Conservation (phyloP, 2,888 invertebrate species). For the Leptinotarsa peninsularis region DNA sequence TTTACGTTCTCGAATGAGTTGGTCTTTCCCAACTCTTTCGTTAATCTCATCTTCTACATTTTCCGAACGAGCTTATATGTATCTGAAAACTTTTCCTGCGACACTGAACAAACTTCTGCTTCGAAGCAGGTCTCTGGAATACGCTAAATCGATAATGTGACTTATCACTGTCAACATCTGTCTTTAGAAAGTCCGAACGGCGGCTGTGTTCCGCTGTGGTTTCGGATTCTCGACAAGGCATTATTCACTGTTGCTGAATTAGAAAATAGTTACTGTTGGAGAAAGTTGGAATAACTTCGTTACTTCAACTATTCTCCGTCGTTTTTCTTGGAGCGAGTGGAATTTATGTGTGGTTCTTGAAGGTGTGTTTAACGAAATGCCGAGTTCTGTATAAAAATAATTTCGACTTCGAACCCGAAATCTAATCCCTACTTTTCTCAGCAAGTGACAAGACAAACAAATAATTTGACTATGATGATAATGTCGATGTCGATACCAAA, state of each 20-base stretch:
- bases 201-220: slow-evolving; percentile 39
- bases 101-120: background rate
- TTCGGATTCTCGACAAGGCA: slow-evolving; percentile 45
- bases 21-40: too few relatives aligned
- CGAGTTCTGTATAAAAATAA: background rate
- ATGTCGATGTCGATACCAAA: too few relatives aligned
- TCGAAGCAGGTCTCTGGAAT: background rate
- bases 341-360: slow-evolving; percentile 25
- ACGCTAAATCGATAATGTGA: slow-evolving; percentile 37
- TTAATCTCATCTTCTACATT: background rate
- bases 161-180: slow-evolving; percentile 51
- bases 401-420: too few relatives aligned
- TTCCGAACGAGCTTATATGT: background rate
- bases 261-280: slow-evolving; percentile 50
- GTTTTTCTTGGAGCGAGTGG: slow-evolving; percentile 29
- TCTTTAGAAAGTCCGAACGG: slow-evolving; percentile 44
- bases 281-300: slow-evolving; percentile 38
- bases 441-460: too few relatives aligned
- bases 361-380: background rate
- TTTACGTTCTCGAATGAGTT: too few relatives aligned
- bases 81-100: background rate
- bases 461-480: too few relatives aligned
- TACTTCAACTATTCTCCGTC: slow-evolving; percentile 29
- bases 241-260: slow-evolving; percentile 52
- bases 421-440: too few relatives aligned